Conservation (phyloP, 2,888 invertebrate genomes). For the Drosophila cognata region DNA sequence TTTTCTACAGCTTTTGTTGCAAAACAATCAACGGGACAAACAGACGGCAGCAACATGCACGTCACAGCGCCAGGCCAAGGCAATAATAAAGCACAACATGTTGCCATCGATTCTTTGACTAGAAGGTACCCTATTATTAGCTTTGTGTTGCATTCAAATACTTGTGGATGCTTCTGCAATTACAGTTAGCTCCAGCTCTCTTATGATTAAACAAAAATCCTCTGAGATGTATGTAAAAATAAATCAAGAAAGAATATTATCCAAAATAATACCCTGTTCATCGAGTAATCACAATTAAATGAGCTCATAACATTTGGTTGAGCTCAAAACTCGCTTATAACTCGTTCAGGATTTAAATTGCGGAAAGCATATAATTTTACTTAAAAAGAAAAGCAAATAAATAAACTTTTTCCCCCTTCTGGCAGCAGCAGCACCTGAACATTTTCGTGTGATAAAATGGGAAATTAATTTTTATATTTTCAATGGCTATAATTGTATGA, state of each 20-base stretch:
- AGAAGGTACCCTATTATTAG: neutral
- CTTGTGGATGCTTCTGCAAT: neutral
- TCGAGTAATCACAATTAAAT: neutral
- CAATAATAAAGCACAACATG: constrained; percentile 12
- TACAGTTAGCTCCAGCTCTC: neutral
- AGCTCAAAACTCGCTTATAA: neutral
- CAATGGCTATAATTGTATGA: constrained; percentile 29
- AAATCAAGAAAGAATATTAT: neutral
- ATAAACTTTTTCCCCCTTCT: neutral
- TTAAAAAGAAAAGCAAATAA: neutral
- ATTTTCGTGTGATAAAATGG: constrained; percentile 61
- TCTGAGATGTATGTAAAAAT: neutral
- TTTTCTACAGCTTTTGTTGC: constrained; percentile 69
- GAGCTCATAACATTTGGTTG: neutral
- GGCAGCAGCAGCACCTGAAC: constrained; percentile 29
- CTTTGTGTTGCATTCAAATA: neutral
- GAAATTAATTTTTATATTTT: constrained; percentile 63
- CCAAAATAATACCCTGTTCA: neutral
- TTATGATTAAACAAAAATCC: neutral
- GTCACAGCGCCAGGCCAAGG: constrained; percentile 51
- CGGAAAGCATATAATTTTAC: neutral
- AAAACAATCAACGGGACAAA: constrained; percentile 47
- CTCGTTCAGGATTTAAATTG: neutral
- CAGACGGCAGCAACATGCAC: constrained; percentile 51
- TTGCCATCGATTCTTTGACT: neutral